phyloP scores from a whole-genome alignment of 2,113 vertebrate species.

The Lates calcarifer region DNA sequence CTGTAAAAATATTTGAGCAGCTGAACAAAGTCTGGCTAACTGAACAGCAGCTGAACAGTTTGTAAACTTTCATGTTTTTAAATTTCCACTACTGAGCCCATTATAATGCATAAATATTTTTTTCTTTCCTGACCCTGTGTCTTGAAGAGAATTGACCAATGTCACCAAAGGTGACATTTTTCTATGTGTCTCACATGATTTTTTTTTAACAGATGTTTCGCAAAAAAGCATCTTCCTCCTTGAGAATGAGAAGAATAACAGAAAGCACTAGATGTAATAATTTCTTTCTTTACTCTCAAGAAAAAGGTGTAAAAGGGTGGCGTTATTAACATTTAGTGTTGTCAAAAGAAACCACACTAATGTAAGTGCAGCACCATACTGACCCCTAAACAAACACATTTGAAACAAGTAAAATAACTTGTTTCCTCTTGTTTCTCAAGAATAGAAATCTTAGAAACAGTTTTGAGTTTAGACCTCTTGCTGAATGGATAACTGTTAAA shows the following conservation, averaged over 20 bases:
- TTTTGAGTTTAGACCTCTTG: background rate
- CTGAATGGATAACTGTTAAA: constrained; percentile 3
- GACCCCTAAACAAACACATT: too few species aligned
- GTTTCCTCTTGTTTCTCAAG: background rate
- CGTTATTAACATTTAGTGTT: constrained; percentile 55
- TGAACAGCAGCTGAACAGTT: too few species aligned
- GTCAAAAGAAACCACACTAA: constrained; percentile 69
- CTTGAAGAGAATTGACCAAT: constrained; percentile 1
- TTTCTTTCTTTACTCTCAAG: constrained; percentile 67
- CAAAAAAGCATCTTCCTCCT: constrained; percentile 87
- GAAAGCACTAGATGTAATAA: constrained; percentile 85
- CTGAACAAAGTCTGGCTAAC: too few species aligned
- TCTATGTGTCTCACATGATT: constrained; percentile 51
- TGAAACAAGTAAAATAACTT: background rate
- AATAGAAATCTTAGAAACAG: background rate
- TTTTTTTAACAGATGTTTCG: constrained; percentile 86
- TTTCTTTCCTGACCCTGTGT: background rate
- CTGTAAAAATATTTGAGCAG: too few species aligned
- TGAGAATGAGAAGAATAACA: constrained; percentile 87
- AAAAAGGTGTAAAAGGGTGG: constrained; percentile 49
- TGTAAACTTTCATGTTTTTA: background rate
- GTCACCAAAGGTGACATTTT: constrained; percentile 41
- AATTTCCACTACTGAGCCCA: background rate
- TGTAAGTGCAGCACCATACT: background rate
- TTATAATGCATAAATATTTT: background rate